These are phyloP conservation scores for Catocala sponsa DNA, from an alignment of 2,888 invertebrate species.

Conservation along the genomic window DNA sequence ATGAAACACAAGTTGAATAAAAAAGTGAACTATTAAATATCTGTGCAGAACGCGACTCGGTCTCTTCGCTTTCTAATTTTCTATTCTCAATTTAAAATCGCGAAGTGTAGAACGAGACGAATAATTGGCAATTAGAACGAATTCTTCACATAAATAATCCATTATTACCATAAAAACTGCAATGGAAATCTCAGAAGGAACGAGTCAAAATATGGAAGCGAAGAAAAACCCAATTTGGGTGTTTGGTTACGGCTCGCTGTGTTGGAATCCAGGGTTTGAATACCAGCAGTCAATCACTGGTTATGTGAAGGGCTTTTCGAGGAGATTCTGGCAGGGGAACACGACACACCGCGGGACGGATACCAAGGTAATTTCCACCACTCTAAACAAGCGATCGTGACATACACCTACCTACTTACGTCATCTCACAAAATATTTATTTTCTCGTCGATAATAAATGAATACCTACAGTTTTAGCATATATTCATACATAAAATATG, in stretches of 20 bases:
- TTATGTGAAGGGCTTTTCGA: constrained; percentile 93
- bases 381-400: constrained; percentile 15
- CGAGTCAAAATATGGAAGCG: constrained; percentile 43
- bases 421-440: constrained; percentile 21
- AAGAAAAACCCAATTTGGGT: constrained; percentile 92
- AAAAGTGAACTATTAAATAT: constrained; percentile 57
- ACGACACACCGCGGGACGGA: constrained; percentile 93
- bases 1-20: constrained; percentile 77
- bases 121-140: constrained; percentile 22
- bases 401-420: constrained; percentile 35
- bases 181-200: constrained; percentile 41
- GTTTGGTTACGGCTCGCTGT: constrained; percentile 98
- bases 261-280: constrained; percentile 98
- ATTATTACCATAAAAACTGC: constrained; percentile 28
- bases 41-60: constrained; percentile 60
- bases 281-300: constrained; percentile 94
- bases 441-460: constrained; percentile 2
- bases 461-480: background rate
- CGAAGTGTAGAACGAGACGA: constrained; percentile 43
- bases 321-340: constrained; percentile 98
- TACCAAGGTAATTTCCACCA: constrained; percentile 87
- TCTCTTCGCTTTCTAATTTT: constrained; percentile 61
- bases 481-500: background rate
- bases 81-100: constrained; percentile 54
- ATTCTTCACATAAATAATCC: constrained; percentile 36